These are phyloP conservation scores for Trogon surrucura DNA, from an alignment of 2,113 vertebrate species.

Conservation along the genomic window DNA sequence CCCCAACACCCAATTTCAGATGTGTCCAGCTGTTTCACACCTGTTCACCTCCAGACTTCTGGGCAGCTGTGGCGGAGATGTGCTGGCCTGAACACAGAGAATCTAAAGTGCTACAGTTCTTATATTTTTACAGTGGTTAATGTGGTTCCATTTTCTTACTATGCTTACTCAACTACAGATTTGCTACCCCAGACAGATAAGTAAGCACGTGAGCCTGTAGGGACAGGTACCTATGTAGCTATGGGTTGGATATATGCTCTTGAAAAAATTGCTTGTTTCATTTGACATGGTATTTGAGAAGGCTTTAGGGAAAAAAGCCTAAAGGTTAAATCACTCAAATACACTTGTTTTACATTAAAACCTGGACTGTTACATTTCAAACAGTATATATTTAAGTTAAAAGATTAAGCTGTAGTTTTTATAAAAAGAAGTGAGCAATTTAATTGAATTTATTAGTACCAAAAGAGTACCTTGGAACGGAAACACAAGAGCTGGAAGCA, in stretches of 20 bases:
- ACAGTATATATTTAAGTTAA: not conserved
- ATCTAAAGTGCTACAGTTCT: accelerated
- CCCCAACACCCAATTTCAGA: not conserved
- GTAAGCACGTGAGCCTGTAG: not conserved
- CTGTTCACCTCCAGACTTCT: not conserved
- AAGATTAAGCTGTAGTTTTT: not conserved
- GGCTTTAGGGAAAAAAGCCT: accelerated
- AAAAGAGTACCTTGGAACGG: not conserved
- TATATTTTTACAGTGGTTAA: not conserved
- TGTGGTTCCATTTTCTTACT: not conserved
- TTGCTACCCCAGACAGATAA: not conserved
- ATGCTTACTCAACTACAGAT: not conserved
- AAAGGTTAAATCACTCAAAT: not conserved
- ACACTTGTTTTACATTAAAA: not conserved
- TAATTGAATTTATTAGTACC: not conserved
- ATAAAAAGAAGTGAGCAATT: not conserved
- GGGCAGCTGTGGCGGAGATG: accelerated
- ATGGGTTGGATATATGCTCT: not conserved
- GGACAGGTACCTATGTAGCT: not conserved
- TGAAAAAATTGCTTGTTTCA: not conserved
- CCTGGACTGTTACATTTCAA: not conserved
- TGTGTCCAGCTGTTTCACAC: not conserved
- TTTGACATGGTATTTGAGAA: not conserved
- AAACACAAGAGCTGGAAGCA: not conserved
- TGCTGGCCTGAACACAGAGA: not conserved